phyloP scores from a whole-genome alignment of 2,113 vertebrate species.

The Holacanthus passer region DNA sequence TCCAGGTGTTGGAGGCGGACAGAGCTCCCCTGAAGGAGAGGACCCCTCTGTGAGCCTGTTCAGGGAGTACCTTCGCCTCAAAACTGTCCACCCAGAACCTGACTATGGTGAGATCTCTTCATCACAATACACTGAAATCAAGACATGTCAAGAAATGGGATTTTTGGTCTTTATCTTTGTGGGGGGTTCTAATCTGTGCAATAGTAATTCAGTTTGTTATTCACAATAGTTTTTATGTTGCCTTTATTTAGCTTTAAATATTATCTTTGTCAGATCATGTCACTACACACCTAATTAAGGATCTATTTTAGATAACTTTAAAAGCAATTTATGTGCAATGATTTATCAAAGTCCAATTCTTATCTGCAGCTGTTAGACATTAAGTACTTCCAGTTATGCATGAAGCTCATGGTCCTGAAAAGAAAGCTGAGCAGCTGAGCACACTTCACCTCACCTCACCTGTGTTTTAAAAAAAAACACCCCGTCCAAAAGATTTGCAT shows the following conservation, averaged over 20 bases:
- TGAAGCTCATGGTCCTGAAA: neutral
- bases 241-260: neutral
- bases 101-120: slow-evolving; percentile 89
- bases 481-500: too few relatives aligned
- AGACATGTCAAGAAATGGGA: neutral
- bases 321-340: neutral
- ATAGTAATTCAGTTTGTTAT: too few relatives aligned
- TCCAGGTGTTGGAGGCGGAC: slow-evolving; percentile 63
- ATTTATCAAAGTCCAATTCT: slow-evolving; percentile 59
- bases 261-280: neutral
- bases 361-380: slow-evolving; percentile 50
- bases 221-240: neutral
- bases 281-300: too few relatives aligned
- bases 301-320: neutral
- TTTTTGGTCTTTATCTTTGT: neutral
- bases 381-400: neutral
- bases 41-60: slow-evolving; percentile 91
- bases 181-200: too few relatives aligned
- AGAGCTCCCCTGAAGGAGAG: slow-evolving; percentile 73
- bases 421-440: neutral
- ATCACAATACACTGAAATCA: neutral
- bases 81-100: slow-evolving; percentile 92
- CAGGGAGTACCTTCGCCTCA: slow-evolving; percentile 92
- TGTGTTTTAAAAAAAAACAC: neutral
- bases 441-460: neutral